Percentiles rank a stretch among this genome's conserved stretches.
phyloP scores from a whole-genome alignment of 2,797 vertebrate genomes.

The Oreochromis mossambicus region DNA sequence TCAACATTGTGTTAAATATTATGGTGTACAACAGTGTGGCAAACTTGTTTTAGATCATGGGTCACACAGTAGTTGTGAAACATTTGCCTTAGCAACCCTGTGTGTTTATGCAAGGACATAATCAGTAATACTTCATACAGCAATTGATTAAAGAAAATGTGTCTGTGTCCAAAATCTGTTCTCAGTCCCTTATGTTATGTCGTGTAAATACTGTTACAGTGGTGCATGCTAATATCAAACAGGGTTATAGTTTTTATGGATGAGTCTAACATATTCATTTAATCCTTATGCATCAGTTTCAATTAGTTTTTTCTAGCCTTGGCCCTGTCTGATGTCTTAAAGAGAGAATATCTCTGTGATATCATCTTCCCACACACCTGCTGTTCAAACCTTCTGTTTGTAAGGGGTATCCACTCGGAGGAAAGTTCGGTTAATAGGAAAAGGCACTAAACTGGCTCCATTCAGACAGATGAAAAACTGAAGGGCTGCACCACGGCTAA shows the following conservation, averaged over 20 bases:
- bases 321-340: not conserved
- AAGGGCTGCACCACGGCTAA: not conserved
- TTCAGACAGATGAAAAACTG: not conserved
- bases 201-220: no score
- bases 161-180: not conserved
- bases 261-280: not conserved
- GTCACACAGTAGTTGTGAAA: not conserved
- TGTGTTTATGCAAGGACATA: not conserved
- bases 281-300: not conserved
- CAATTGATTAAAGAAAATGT: not conserved
- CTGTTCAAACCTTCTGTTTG: not conserved
- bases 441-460: not conserved
- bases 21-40: not conserved
- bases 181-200: not conserved
- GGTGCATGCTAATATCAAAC: not conserved
- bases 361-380: not conserved
- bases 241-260: not conserved
- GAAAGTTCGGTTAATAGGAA: not conserved
- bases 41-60: fast-evolving
- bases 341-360: not conserved
- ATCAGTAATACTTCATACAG: not conserved
- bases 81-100: not conserved
- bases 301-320: not conserved
- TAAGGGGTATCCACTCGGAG: not conserved
- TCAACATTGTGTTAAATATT: not conserved